A percentile compares a stretch with the other conserved stretches of the same genome.
These are phyloP conservation scores for Stichodactyla helianthus DNA, from an alignment of 64 coral and sea anemone species.

Conservation along the genomic window DNA sequence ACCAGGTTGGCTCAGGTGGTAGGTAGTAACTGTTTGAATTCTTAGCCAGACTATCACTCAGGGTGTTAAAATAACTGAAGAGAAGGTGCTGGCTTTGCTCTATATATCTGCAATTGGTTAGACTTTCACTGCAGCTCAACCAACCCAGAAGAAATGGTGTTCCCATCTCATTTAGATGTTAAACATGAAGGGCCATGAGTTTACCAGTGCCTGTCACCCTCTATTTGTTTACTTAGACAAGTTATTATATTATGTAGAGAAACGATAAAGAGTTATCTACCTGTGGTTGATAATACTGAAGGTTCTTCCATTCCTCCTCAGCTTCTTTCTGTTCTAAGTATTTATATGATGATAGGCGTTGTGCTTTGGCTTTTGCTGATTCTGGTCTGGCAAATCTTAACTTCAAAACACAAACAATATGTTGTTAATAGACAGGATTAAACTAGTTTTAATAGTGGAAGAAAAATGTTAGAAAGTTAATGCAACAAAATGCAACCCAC, in stretches of 20 bases:
- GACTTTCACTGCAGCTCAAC: no score
- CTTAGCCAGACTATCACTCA: no score
- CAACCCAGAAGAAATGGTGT: no score
- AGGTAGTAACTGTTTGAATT: no score
- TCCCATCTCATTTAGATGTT: no score
- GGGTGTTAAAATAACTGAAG: no score
- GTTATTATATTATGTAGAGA: neutral
- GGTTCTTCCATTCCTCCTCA: constrained; percentile 75
- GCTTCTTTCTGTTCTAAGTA: constrained; percentile 90
- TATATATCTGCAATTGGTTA: no score
- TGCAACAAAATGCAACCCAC: constrained; percentile 26
- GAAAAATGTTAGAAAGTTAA: neutral
- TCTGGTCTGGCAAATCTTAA: constrained; percentile 87
- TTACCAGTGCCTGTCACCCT: no score
- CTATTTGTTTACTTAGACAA: no score
- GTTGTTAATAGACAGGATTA: neutral
- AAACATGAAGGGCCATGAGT: no score
- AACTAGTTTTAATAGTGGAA: neutral
- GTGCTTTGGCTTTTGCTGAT: constrained; percentile 86
- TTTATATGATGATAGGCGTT: constrained; percentile 90
- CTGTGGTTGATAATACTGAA: constrained; percentile 64
- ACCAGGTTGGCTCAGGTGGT: no score
- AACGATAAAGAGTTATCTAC: constrained; percentile 9
- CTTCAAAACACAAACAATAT: constrained; percentile 29
- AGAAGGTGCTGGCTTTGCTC: no score